Percentiles rank a stretch among this genome's conserved stretches.
phyloP scores from a whole-genome alignment of 2,888 invertebrate genomes.

The Andrena dorsata region DNA sequence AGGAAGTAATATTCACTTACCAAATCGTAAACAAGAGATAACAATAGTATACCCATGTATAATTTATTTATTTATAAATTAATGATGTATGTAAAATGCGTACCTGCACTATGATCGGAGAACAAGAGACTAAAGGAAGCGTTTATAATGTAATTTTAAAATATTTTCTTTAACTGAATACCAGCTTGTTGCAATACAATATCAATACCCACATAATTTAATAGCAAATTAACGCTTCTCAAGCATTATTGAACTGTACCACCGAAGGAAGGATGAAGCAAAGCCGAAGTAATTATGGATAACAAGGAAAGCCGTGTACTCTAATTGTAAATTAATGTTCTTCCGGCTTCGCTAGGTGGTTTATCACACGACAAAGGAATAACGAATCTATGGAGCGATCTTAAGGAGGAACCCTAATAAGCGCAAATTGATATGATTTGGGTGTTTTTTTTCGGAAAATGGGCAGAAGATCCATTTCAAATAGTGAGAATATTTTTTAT shows the following conservation, averaged over 20 bases:
- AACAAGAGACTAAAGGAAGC: neutral
- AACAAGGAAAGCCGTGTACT: conserved; percentile 2
- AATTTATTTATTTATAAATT: neutral
- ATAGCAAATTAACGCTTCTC: neutral
- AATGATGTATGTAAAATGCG: neutral
- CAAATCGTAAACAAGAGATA: neutral
- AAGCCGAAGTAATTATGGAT: neutral
- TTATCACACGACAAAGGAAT: neutral
- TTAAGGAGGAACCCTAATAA: neutral
- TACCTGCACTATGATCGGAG: neutral
- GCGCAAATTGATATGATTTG: no score
- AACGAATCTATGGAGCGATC: neutral
- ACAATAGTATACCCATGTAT: neutral
- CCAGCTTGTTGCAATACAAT: neutral
- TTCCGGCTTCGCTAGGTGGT: neutral
- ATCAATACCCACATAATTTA: neutral
- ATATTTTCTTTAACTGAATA: neutral
- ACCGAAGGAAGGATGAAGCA: neutral
- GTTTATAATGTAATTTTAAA: neutral
- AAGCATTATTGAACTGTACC: neutral
- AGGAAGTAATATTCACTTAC: no score
- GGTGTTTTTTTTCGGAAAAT: no score
- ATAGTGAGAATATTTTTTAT: no score
- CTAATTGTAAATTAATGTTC: conserved; percentile 15
- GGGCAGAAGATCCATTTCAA: no score